Evolutionary conservation across 2,113 vertebrate species (phyloP), one percentile per base, ranked within the genome.

Genomic region (Cololabis saira): DNA sequence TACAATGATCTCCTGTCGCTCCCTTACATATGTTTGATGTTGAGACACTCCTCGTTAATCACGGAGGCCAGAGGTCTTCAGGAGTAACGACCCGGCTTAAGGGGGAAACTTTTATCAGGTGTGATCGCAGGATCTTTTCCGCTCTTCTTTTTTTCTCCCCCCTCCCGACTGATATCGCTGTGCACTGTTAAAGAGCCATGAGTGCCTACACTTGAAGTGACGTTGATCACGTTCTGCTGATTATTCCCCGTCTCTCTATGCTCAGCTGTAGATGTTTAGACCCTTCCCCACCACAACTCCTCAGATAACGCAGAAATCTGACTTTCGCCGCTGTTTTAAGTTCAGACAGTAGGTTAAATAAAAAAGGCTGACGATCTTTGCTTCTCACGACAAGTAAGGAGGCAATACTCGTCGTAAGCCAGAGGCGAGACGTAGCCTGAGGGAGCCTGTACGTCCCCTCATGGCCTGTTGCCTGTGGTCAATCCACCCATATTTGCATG

Each of bases 161-260:
- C n/a, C 44, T 61, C 24, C 54, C n/a, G 5, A 52, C 65, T 74
- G 55, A 78, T 70, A 78, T 81, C 58, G 64, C 81, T 82, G 74
- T 87, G 79, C 84, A 85, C 86, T 91, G 80, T 85, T 83, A 17
- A 87, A 84, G 77, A 91, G 81, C 90, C 90, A 59, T 12, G 78
- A 87, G 90, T 89, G 90, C 90, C 90, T 91, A 87, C 82, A 70
- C 80, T 78, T 73, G 74, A 86, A 76, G 68, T 81, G 80, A 83
- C 54, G 42, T 75, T 44, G 64, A 75, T 65, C 44, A 40, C 52
- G 33, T 86, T 77, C 69, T 83, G 78, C 81, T 86, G 83, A 89
- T 66, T 40, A 50, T 57, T 75, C 67, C 45, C n/a, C 50, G 47
- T 62, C 37, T 74, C 60, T 71, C 53, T 69, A 19, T 66, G 58